A percentile compares a stretch with the other conserved stretches of the same genome.
These are phyloP conservation scores for Cremastinae sp. DNA, from an alignment of 2,888 invertebrate species.

Conservation along the genomic window DNA sequence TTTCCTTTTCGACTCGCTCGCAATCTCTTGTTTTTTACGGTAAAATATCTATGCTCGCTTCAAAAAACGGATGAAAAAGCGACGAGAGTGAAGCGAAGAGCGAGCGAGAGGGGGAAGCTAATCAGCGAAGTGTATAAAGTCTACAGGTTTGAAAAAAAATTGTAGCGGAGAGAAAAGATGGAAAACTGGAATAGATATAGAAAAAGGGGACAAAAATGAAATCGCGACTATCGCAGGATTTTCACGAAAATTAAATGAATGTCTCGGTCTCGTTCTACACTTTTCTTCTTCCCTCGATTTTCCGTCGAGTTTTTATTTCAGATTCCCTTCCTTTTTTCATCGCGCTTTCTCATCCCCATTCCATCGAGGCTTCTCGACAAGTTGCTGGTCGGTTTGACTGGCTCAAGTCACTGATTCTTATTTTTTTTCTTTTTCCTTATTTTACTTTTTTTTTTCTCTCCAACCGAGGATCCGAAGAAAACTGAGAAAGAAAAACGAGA, in stretches of 20 bases:
- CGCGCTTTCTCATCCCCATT: conserved; percentile 25
- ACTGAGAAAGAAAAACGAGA: conserved; percentile 34
- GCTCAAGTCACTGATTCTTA: conserved; percentile 43
- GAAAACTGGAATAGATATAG: conserved; percentile 69
- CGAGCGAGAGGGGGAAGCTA: conserved; percentile 64
- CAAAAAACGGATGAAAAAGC: conserved; percentile 5
- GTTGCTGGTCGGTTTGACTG: conserved; percentile 32
- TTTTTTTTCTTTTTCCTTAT: conserved; percentile 23
- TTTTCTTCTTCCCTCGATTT: conserved; percentile 35
- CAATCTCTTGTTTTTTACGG: conserved; percentile 14
- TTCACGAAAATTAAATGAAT: conserved; percentile 75
- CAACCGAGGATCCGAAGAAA: conserved; percentile 3
- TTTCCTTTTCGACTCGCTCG: background rate
- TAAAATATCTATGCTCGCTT: conserved; percentile 28
- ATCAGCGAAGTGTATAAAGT: conserved; percentile 76
- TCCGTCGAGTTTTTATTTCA: conserved; percentile 48
- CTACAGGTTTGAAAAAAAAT: conserved; percentile 43
- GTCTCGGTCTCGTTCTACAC: conserved; percentile 64
- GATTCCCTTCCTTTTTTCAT: conserved; percentile 25
- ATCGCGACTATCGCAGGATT: conserved; percentile 60
- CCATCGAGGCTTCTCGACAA: conserved; percentile 38
- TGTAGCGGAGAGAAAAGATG: conserved; percentile 38
- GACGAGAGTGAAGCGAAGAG: conserved; percentile 7
- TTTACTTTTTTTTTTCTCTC: conserved; percentile 7
- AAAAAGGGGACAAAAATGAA: conserved; percentile 73